Conservation (phyloP, 35 echinoderm and acorn worm genomes). For the Apostichopus japonicus region DNA sequence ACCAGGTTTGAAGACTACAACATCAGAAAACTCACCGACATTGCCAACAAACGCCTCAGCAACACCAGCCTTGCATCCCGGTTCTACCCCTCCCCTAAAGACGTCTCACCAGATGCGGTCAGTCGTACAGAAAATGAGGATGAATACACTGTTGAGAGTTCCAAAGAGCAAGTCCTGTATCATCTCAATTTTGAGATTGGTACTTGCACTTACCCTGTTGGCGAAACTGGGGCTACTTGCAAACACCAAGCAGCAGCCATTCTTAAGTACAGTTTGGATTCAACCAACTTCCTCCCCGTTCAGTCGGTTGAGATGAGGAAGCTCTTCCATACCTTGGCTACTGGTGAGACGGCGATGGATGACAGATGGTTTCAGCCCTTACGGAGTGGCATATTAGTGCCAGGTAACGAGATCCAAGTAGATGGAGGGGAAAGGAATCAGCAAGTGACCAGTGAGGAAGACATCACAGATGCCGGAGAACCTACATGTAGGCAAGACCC, state of each 20-base stretch:
- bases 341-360: neutral
- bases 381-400: neutral
- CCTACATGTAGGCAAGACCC: too few species aligned
- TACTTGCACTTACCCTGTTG: constrained; percentile 57
- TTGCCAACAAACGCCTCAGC: constrained; percentile 42
- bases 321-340: constrained; percentile 17
- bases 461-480: neutral
- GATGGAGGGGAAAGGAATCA: neutral
- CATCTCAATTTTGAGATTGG: constrained; percentile 27
- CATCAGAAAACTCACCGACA: constrained; percentile 29
- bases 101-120: neutral
- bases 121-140: neutral
- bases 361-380: constrained; percentile 36
- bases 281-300: constrained; percentile 39
- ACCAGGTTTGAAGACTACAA: constrained; percentile 66
- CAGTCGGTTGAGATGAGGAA: neutral
- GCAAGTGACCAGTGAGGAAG: neutral
- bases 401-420: neutral
- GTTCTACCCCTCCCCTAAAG: neutral
- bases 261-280: constrained; percentile 29
- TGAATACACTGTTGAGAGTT: constrained; percentile 4
- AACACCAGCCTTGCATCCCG: neutral
- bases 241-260: constrained; percentile 64
- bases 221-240: constrained; percentile 57
- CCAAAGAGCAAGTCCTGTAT: constrained; percentile 27